Conservation (phyloP, 2,113 vertebrate species). For the Chloropsis cyanopogon region DNA sequence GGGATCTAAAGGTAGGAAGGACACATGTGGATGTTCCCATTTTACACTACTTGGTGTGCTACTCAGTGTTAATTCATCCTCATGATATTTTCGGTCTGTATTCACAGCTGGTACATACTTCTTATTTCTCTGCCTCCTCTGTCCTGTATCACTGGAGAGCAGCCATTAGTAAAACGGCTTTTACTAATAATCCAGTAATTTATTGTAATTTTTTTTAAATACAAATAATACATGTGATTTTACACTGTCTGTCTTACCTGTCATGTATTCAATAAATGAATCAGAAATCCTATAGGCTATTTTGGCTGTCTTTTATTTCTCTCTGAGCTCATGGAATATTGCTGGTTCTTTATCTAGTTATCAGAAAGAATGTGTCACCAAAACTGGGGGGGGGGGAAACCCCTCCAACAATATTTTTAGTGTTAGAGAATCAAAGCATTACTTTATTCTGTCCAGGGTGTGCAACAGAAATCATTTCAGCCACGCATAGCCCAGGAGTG, state of each 20-base stretch:
- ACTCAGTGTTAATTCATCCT: constrained; percentile 6
- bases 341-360: not conserved
- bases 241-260: constrained; percentile 56
- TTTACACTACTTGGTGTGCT: constrained; percentile 38
- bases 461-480: not conserved
- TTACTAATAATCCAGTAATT: constrained; percentile 66
- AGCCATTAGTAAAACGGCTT: constrained; percentile 37
- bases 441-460: not conserved
- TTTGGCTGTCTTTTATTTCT: not conserved
- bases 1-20: not conserved
- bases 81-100: not conserved
- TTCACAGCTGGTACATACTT: constrained; percentile 1
- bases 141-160: constrained; percentile 26
- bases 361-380: not conserved
- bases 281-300: not conserved
- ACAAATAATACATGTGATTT: constrained; percentile 62
- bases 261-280: constrained; percentile 67
- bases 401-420: not conserved
- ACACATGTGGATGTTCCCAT: not conserved
- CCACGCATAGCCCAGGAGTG: not conserved
- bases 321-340: not conserved
- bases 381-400: not conserved
- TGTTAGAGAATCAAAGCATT: not conserved
- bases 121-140: constrained; percentile 45
- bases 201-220: constrained; percentile 70